Conservation (phyloP, 2,113 vertebrate species). For the Pachypanchax playfairii region DNA sequence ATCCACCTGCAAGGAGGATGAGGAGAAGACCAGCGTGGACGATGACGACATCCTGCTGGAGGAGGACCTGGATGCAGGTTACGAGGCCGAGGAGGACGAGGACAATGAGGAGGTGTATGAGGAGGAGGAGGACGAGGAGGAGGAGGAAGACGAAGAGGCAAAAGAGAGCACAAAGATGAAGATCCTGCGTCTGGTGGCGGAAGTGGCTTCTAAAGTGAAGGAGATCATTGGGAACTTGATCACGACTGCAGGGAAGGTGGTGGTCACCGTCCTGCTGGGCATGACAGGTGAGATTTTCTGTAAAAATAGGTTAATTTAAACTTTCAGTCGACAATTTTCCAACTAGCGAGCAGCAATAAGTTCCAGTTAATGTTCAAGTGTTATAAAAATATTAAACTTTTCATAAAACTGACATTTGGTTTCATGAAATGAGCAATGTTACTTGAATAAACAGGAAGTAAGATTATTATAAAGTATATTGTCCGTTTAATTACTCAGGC, state of each 20-base stretch:
- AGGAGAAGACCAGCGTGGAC: constrained; percentile 87
- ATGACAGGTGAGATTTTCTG: constrained; percentile 84
- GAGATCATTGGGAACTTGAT: constrained; percentile 96
- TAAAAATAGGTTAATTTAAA: not conserved
- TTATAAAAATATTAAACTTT: not conserved
- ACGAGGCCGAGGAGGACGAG: constrained; percentile 81
- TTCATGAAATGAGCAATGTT: not conserved
- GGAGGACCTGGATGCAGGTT: constrained; percentile 87
- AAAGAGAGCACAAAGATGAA: constrained; percentile 91
- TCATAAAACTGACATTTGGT: not conserved
- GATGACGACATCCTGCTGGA: constrained; percentile 90
- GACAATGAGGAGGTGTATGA: constrained; percentile 75
- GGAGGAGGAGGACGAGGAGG: constrained; percentile 81
- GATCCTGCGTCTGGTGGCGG: constrained; percentile 86
- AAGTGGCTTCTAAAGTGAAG: constrained; percentile 87
- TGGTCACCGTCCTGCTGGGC: constrained; percentile 93
- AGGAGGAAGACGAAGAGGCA: constrained; percentile 82
- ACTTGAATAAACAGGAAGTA: not conserved
- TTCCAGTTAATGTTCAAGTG: not conserved
- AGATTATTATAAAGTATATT: constrained; percentile 1
- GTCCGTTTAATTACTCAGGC: not conserved
- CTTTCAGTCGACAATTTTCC: not conserved
- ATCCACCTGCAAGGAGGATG: constrained; percentile 71
- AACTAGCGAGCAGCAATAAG: too few species aligned
- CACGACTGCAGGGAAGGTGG: constrained; percentile 94